phyloP scores from a whole-genome alignment of 2,113 vertebrate genomes.

The Chauna torquata region DNA sequence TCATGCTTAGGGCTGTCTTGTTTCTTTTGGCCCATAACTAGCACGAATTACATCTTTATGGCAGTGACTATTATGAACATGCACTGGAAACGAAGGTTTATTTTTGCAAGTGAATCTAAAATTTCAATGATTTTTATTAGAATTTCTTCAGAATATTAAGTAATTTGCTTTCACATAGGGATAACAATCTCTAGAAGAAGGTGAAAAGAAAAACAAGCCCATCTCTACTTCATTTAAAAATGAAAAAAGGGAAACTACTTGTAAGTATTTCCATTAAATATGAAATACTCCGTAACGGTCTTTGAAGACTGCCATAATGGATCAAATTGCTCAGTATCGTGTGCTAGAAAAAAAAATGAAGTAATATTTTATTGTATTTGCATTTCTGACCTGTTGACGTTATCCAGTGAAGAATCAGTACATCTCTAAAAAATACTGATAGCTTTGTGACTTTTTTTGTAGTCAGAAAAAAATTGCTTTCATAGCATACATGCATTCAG shows the following conservation, averaged over 20 bases:
- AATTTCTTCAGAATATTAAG: slow-evolving; percentile 71
- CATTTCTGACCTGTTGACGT: background rate
- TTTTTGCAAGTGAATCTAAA: slow-evolving; percentile 56
- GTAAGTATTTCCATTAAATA: slow-evolving; percentile 51
- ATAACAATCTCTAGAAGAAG: slow-evolving; percentile 61
- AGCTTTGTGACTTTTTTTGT: background rate
- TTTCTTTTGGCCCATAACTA: slow-evolving; percentile 46
- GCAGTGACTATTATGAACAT: slow-evolving; percentile 66
- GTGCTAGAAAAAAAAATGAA: slow-evolving; percentile 9
- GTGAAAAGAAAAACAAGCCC: slow-evolving; percentile 44
- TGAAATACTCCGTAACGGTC: background rate
- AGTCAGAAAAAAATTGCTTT: background rate
- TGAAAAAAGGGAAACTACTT: slow-evolving; percentile 10
- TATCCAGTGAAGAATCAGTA: background rate
- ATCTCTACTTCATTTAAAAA: slow-evolving; percentile 43
- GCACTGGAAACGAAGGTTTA: slow-evolving; percentile 69
- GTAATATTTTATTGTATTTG: background rate
- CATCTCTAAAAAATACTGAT: background rate
- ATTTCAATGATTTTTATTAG: slow-evolving; percentile 57
- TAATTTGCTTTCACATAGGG: slow-evolving; percentile 67
- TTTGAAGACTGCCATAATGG: slow-evolving; percentile 7
- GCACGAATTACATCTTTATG: slow-evolving; percentile 65
- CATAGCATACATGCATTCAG: background rate
- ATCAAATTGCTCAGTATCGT: slow-evolving; percentile 21
- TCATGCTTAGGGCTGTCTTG: slow-evolving; percentile 11